These are phyloP conservation scores for Andrena marginata DNA, from an alignment of 2,888 invertebrate genomes.

Conservation along the genomic window DNA sequence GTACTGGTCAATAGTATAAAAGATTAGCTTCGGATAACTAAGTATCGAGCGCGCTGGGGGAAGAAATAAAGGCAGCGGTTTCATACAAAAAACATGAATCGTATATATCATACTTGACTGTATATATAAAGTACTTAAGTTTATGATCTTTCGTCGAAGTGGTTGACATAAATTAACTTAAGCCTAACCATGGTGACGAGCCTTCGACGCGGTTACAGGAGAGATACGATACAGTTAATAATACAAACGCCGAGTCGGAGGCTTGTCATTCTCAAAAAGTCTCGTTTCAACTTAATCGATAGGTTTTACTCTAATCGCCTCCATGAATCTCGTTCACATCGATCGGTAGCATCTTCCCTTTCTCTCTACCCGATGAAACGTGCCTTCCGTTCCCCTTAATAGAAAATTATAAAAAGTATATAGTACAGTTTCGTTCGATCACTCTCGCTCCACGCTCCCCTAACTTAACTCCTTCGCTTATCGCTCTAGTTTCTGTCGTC, in stretches of 20 bases:
- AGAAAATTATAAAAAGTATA: slow-evolving; percentile 74
- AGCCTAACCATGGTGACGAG: slow-evolving; percentile 70
- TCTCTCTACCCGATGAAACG: slow-evolving; percentile 37
- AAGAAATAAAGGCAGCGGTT: slow-evolving; percentile 19
- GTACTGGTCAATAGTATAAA: background rate
- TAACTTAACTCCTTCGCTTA: slow-evolving; percentile 38
- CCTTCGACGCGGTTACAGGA: slow-evolving; percentile 50
- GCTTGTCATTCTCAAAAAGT: slow-evolving; percentile 59
- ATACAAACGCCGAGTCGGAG: slow-evolving; percentile 67
- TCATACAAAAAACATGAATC: slow-evolving; percentile 82
- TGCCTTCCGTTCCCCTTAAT: slow-evolving; percentile 48
- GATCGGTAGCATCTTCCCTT: slow-evolving; percentile 4
- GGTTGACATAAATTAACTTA: slow-evolving; percentile 79
- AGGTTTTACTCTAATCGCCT: slow-evolving; percentile 35
- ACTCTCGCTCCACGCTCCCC: slow-evolving; percentile 54
- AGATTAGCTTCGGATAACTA: background rate
- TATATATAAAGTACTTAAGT: slow-evolving; percentile 79
- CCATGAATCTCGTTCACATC: slow-evolving; percentile 30
- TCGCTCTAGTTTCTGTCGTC: slow-evolving; percentile 36
- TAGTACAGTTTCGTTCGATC: slow-evolving; percentile 69
- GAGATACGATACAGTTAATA: slow-evolving; percentile 54
- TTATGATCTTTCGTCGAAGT: slow-evolving; percentile 70
- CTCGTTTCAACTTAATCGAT: slow-evolving; percentile 49
- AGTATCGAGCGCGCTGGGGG: background rate
- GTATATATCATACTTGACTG: slow-evolving; percentile 80